These are phyloP conservation scores for Harpalus rubripes DNA, from an alignment of 2,888 invertebrate species.

Conservation along the genomic window DNA sequence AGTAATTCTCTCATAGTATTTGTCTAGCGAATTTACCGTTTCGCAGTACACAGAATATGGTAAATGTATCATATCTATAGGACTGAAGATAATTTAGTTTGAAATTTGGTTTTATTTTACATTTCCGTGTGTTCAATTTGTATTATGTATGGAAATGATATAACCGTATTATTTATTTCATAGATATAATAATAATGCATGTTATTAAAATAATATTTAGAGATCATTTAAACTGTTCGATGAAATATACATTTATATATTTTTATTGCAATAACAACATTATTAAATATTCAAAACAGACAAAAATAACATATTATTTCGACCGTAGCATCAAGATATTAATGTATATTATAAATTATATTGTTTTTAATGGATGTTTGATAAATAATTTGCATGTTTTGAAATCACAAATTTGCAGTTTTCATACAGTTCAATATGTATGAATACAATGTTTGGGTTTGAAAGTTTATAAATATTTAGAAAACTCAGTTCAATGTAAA, in stretches of 20 bases:
- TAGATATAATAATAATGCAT: not conserved
- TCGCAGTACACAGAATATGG: not conserved
- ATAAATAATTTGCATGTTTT: slow-evolving; percentile 1
- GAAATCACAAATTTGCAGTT: not conserved
- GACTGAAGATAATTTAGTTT: not conserved
- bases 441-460: not conserved
- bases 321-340: not conserved
- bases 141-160: not conserved
- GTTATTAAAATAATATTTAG: not conserved
- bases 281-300: not conserved
- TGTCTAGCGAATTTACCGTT: not conserved
- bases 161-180: not conserved
- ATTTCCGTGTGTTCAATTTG: too few species aligned
- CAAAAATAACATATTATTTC: not conserved
- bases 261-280: not conserved
- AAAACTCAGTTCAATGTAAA: not conserved
- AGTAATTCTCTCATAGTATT: too few species aligned
- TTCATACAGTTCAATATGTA: not conserved
- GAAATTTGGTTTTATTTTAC: not conserved
- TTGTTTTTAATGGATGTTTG: not conserved
- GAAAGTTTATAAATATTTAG: slow-evolving; percentile 4
- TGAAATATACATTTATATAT: not conserved
- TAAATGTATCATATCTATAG: not conserved
- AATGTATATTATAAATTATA: not conserved
- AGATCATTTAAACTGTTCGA: not conserved